Percentiles rank a stretch among this genome's conserved stretches.
These are phyloP conservation scores for Amazona guildingii DNA, from an alignment of 2,113 vertebrate species.

Conservation along the genomic window DNA sequence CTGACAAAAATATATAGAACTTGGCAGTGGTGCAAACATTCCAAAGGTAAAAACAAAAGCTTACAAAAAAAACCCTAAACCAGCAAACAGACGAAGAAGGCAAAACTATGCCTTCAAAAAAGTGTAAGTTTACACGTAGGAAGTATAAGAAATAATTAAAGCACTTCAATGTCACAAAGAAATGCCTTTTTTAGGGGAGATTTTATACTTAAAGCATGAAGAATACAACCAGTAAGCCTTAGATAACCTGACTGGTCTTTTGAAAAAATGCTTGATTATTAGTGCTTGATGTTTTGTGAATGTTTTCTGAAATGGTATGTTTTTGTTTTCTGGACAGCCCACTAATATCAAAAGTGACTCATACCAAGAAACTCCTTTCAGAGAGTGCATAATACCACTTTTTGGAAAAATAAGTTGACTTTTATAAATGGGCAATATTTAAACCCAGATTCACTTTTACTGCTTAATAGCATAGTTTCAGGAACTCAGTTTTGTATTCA, in stretches of 20 bases:
- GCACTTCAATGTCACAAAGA: neutral
- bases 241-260: neutral
- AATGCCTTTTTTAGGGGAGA: neutral
- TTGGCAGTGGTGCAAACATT: neutral
- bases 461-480: neutral
- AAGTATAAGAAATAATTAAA: neutral
- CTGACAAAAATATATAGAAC: neutral
- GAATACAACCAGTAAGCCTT: neutral
- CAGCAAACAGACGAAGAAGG: neutral
- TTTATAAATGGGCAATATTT: neutral
- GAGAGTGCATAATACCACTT: neutral
- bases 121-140: neutral
- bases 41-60: neutral
- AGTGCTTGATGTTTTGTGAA: neutral
- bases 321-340: neutral
- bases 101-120: neutral
- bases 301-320: neutral
- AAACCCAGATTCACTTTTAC: neutral
- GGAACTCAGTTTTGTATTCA: neutral
- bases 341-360: neutral
- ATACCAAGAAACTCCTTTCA: neutral
- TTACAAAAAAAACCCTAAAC: neutral
- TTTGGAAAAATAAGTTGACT: neutral
- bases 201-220: neutral
- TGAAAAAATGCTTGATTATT: neutral